Base-by-base conservation (phyloP, 2,113 vertebrate species). In the Upupa epops region DNA sequence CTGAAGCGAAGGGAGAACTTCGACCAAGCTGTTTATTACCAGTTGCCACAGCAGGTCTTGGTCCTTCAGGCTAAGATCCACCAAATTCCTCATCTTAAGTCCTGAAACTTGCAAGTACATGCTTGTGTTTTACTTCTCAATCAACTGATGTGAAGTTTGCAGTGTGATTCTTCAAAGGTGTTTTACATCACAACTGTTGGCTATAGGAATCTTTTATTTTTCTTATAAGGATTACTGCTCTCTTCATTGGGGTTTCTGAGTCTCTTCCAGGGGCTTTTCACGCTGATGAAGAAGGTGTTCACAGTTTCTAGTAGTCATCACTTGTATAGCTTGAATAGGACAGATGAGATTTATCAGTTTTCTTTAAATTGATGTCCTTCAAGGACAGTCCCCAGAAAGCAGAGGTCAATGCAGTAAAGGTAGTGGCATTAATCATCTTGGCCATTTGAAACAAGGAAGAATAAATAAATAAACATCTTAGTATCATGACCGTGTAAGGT, bases 401-500 rank as follows among this genome's bases (percentile, higher is more conserved):
- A 96, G 91, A 96, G 95, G 97, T 96, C 97, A 97, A 66, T 64
- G 61, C 68, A 56, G 95, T 89, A 96, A 96, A 97, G 96, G 93
- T 95, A 97, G 96, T 26, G 4, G 84, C 97, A 97, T 98, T 98
- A 98, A 98, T 98, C 97, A 98, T 97, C 93, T 96, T 94, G 94
- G 76, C 76, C 65, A 37, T 88, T 65, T 46, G 88, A 97, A 96
- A 96, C 77, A 89, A 95, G 96, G 74, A 87, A 96, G 97, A 96
- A 97, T 97, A 97, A 97, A 98, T 97, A 98, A 98, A 97, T 96
- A 97, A 97, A 97, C 86, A 97, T 64, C 92, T 94, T 94, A 90
- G 95, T 94, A 97, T 95, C 94, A 88, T 94, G 96, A 97, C 96
- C 93, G 51, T 93, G 87, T 95, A 96, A 85, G 93, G 72, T 82